Percentiles rank a stretch among this genome's conserved stretches.
These are phyloP conservation scores for Ceratina australensis DNA, from an alignment of 1,140 invertebrate genomes.

Conservation along the genomic window DNA sequence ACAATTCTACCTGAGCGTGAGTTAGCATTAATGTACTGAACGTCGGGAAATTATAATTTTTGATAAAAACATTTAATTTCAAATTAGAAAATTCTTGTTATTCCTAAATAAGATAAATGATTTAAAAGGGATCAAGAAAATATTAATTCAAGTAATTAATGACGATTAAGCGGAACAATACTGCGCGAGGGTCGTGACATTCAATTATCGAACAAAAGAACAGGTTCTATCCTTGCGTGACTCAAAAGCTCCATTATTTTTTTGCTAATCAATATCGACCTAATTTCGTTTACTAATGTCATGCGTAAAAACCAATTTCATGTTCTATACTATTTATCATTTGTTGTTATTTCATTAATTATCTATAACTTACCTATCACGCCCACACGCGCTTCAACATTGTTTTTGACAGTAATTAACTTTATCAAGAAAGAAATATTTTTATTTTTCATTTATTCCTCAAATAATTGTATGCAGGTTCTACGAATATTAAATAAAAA, in stretches of 20 bases:
- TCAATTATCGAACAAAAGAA: conserved; percentile 63
- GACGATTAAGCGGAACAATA: not conserved
- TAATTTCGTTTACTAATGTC: conserved; percentile 21
- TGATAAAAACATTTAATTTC: too few species aligned
- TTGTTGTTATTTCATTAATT: not conserved
- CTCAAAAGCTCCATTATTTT: conserved; percentile 54
- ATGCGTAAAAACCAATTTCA: not conserved
- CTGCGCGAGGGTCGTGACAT: not conserved
- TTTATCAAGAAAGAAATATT: too few species aligned
- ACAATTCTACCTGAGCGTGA: not conserved
- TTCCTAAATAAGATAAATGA: too few species aligned
- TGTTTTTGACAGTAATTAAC: too few species aligned
- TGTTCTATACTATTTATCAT: not conserved
- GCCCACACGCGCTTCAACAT: too few species aligned
- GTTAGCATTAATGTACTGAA: not conserved
- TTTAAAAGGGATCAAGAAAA: too few species aligned
- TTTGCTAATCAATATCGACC: conserved; percentile 29
- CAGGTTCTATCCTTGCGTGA: conserved; percentile 76
- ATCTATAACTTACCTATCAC: too few species aligned
- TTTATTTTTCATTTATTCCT: too few species aligned
- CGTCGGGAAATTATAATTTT: not conserved
- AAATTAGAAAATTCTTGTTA: too few species aligned
- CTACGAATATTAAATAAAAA: not conserved
- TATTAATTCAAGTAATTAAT: not conserved
- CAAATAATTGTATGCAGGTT: not conserved